Conservation (phyloP, 2,888 invertebrate genomes). For the Parnassius glacialis region DNA sequence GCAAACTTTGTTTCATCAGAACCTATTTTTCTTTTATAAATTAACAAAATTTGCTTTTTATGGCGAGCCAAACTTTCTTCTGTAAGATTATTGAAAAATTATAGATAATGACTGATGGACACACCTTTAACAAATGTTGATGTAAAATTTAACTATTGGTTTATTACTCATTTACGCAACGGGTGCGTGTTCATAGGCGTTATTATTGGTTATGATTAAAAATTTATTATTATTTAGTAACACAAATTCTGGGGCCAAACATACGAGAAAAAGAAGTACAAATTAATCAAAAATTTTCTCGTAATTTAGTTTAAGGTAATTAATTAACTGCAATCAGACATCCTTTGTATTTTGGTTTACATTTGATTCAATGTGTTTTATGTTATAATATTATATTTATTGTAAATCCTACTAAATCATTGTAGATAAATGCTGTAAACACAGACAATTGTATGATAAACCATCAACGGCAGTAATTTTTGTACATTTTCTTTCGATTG, state of each 20-base stretch:
- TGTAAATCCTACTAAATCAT: neutral
- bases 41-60: conserved; percentile 23
- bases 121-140: neutral
- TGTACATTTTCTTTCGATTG: conserved; percentile 10
- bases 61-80: neutral
- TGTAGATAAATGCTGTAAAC: conserved; percentile 13
- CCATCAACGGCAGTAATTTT: conserved; percentile 7
- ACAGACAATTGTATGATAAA: conserved; percentile 8
- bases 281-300: conserved; percentile 64
- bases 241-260: conserved; percentile 73
- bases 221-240: conserved; percentile 45
- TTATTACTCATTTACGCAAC: neutral
- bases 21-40: neutral
- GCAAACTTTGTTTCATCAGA: conserved; percentile 37
- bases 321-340: conserved; percentile 39
- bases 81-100: conserved; percentile 1
- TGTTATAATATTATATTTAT: neutral
- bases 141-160: neutral
- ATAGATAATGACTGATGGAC: neutral
- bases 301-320: conserved; percentile 65
- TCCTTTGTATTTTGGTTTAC: conserved; percentile 14
- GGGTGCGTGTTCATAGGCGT: neutral
- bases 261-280: conserved; percentile 73
- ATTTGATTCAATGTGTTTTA: conserved; percentile 9
- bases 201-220: conserved; percentile 17